A percentile compares a stretch with the other conserved stretches of the same genome.
Evolutionary conservation across 2,888 invertebrate genomes (phyloP).

Genomic region (Bembecia ichneumoniformis): DNA sequence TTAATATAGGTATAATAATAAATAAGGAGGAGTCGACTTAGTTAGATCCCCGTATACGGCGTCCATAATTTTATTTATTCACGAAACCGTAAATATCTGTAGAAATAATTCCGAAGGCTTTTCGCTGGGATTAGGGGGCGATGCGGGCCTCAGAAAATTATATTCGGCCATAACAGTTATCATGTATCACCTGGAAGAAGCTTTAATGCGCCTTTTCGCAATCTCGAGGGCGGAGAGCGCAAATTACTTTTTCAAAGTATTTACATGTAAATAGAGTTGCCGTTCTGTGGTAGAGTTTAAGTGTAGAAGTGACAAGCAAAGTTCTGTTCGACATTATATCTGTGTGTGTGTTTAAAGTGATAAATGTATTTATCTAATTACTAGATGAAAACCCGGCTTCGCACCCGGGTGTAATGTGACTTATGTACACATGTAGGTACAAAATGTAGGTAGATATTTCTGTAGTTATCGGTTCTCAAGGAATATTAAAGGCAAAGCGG

Average conservation of each 20-base stretch:
- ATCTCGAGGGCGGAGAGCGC: slow-evolving; percentile 63
- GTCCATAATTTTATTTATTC: slow-evolving; percentile 71
- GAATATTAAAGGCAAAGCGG: too few species aligned
- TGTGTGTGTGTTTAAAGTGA: too few species aligned
- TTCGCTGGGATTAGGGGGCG: slow-evolving; percentile 70
- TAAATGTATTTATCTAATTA: too few species aligned
- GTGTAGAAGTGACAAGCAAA: background rate
- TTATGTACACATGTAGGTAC: too few species aligned
- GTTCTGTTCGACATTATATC: too few species aligned
- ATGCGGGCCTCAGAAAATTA: slow-evolving; percentile 69
- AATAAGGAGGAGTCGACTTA: slow-evolving; percentile 57
- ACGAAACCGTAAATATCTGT: slow-evolving; percentile 70
- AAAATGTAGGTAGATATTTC: too few species aligned
- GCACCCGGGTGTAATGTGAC: too few species aligned
- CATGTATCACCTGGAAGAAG: slow-evolving; percentile 72
- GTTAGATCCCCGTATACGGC: slow-evolving; percentile 50
- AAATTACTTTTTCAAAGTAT: slow-evolving; percentile 73
- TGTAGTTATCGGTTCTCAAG: too few species aligned
- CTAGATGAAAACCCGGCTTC: too few species aligned
- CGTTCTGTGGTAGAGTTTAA: slow-evolving; percentile 33
- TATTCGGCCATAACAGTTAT: slow-evolving; percentile 72
- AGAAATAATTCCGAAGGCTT: slow-evolving; percentile 70
- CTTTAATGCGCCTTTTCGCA: slow-evolving; percentile 70
- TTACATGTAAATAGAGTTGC: slow-evolving; percentile 70
- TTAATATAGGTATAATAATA: slow-evolving; percentile 71